Evolutionary conservation across 2,888 invertebrate genomes (phyloP).

Genomic region (Cephus nigrinus): DNA sequence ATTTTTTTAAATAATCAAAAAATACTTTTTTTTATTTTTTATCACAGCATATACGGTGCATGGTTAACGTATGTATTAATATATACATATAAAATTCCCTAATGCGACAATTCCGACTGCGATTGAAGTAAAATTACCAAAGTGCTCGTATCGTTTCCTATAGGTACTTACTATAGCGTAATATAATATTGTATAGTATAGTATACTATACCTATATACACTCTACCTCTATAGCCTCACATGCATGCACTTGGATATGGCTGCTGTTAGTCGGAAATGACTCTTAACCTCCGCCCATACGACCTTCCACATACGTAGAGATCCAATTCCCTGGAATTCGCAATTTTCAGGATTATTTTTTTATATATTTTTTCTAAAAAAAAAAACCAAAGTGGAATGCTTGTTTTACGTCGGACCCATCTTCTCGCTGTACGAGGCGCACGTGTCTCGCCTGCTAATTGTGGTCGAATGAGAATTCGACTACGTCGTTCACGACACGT

Average conservation of each 20-base stretch:
- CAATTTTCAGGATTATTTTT: neutral
- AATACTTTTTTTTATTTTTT: too few relatives aligned
- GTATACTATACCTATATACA: neutral
- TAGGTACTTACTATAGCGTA: neutral
- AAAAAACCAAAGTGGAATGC: neutral
- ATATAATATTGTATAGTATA: neutral
- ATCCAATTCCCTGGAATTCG: neutral
- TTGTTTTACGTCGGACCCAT: neutral
- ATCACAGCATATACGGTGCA: too few relatives aligned
- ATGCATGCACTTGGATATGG: neutral
- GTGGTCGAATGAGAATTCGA: neutral
- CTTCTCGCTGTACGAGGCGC: neutral
- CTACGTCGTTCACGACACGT: neutral
- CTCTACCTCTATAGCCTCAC: neutral
- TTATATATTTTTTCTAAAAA: neutral
- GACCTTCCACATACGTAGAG: neutral
- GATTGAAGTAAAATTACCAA: neutral
- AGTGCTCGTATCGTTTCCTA: neutral
- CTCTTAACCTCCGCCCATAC: neutral
- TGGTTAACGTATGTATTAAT: neutral
- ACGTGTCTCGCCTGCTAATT: neutral
- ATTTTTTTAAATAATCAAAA: too few relatives aligned
- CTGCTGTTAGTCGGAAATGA: neutral
- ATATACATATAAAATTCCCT: neutral
- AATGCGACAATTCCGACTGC: neutral